Percentiles rank a stretch among this genome's conserved stretches.
phyloP scores from a whole-genome alignment of 2,113 vertebrate genomes.

The Sceloporus tristichus region DNA sequence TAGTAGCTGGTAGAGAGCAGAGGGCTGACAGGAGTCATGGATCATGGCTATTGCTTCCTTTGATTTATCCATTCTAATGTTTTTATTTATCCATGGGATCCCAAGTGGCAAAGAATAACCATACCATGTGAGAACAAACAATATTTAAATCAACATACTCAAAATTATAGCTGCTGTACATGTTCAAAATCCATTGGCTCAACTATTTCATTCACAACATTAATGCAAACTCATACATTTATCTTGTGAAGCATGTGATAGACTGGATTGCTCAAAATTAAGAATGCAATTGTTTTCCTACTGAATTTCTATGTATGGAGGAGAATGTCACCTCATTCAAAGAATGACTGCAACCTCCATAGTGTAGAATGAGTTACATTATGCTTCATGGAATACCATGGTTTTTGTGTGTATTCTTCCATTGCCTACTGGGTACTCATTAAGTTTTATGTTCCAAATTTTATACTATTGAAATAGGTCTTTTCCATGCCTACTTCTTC shows the following conservation, averaged over 20 bases:
- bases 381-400: not conserved
- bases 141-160: not conserved
- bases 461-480: not conserved
- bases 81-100: not conserved
- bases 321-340: not conserved
- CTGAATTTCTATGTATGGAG: not conserved
- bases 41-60: not conserved
- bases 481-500: slow-evolving; percentile 2
- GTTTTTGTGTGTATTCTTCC: not conserved
- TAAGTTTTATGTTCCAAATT: not conserved
- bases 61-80: not conserved
- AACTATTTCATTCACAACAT: not conserved
- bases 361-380: not conserved
- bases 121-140: not conserved
- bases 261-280: not conserved
- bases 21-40: no score
- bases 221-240: not conserved
- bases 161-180: not conserved
- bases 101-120: not conserved
- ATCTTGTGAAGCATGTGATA: not conserved
- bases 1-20: not conserved
- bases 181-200: slow-evolving; percentile 4
- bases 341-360: not conserved
- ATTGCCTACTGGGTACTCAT: not conserved
- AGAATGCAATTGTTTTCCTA: not conserved